These are phyloP conservation scores for Anguilla rostrata DNA, from an alignment of 2,113 vertebrate genomes.

Conservation along the genomic window DNA sequence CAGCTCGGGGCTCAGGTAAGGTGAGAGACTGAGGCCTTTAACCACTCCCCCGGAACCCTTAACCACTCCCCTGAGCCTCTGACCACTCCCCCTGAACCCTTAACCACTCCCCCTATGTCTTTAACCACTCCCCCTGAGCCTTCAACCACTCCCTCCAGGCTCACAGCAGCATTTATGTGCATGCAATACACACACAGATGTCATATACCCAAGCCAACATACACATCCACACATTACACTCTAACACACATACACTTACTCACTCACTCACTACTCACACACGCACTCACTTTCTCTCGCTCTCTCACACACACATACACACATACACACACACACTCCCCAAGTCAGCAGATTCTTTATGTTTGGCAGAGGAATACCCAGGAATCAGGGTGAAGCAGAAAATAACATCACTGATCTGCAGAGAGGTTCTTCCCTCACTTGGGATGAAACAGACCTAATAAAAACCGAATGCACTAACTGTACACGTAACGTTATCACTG, in stretches of 20 bases:
- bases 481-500: background rate
- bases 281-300: background rate
- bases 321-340: background rate
- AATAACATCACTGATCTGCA: background rate
- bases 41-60: too few relatives aligned
- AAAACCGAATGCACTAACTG: conserved; percentile 6
- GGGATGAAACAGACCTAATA: background rate
- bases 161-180: too few relatives aligned
- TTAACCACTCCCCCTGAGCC: too few relatives aligned
- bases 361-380: background rate
- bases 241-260: background rate
- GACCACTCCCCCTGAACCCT: too few relatives aligned
- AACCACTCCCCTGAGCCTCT: too few relatives aligned
- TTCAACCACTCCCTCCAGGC: too few relatives aligned
- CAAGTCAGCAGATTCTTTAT: background rate
- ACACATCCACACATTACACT: background rate
- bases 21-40: background rate
- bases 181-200: background rate
- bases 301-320: background rate
- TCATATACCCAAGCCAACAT: background rate
- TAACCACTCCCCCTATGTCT: too few relatives aligned
- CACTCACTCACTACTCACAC: background rate
- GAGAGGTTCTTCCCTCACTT: background rate
- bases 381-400: background rate
- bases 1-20: background rate